Conservation (phyloP, 2,113 vertebrate genomes). For the Tamias sibiricus region DNA sequence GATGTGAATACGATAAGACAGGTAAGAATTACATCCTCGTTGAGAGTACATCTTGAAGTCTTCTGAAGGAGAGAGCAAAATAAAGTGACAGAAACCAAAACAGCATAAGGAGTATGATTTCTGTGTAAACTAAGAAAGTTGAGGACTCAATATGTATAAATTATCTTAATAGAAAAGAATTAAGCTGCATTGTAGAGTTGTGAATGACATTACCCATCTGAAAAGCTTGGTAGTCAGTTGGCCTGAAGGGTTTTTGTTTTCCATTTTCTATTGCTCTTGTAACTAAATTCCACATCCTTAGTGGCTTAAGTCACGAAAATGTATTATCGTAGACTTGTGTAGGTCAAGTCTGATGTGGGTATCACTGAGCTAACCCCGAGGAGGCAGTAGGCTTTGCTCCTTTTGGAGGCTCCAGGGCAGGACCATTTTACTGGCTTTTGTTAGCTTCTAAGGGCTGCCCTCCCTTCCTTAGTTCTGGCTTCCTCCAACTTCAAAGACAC, state of each 20-base stretch:
- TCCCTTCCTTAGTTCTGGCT: neutral
- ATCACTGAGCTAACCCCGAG: neutral
- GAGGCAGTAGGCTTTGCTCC: neutral
- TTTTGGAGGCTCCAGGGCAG: neutral
- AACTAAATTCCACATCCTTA: neutral
- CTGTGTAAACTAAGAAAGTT: neutral
- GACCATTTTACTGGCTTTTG: neutral
- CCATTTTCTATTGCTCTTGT: neutral
- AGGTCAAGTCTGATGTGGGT: neutral
- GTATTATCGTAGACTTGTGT: neutral
- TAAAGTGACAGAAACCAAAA: neutral
- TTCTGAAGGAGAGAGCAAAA: neutral
- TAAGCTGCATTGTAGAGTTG: neutral
- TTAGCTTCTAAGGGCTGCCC: neutral
- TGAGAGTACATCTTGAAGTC: neutral
- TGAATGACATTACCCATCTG: neutral
- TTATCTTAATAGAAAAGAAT: neutral
- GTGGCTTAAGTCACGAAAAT: neutral
- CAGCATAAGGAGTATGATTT: neutral
- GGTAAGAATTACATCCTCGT: conserved; percentile 8
- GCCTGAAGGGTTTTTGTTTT: neutral
- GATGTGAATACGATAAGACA: neutral
- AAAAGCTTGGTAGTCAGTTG: neutral
- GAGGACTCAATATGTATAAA: neutral
- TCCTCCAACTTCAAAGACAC: neutral